phyloP scores from a whole-genome alignment of 1,140 invertebrate species.

The Drosophila baimaii region DNA sequence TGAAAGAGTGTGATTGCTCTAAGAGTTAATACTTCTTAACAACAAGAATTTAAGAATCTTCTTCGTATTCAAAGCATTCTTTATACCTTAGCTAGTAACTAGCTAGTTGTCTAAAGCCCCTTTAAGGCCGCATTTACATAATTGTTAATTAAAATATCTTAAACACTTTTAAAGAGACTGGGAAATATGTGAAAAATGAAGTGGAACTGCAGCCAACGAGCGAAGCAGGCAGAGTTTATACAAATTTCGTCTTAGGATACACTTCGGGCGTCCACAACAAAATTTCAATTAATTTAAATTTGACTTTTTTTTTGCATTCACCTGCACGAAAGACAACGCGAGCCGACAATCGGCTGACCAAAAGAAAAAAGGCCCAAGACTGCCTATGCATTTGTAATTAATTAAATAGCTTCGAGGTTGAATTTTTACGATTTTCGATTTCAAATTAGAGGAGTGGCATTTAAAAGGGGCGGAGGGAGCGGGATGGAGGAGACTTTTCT shows the following conservation, averaged over 20 bases:
- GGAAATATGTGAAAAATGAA: background rate
- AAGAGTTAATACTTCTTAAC: no score
- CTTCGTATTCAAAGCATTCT: no score
- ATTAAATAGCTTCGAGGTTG: constrained; percentile 68
- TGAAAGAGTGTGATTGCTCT: background rate
- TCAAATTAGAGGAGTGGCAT: constrained; percentile 34
- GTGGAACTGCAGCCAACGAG: constrained; percentile 3
- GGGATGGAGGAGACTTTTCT: constrained; percentile 59
- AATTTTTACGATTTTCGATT: constrained; percentile 49
- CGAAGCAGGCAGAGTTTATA: constrained; percentile 20
- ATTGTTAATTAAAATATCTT: no score
- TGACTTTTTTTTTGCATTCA: constrained; percentile 65
- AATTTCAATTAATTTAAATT: constrained; percentile 77
- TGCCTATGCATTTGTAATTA: constrained; percentile 72
- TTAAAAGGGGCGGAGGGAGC: background rate
- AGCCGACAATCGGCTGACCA: background rate
- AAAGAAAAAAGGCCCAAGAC: constrained; percentile 34
- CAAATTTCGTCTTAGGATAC: constrained; percentile 26
- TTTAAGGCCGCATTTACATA: no score
- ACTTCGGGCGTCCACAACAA: constrained; percentile 54
- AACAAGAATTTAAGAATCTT: no score
- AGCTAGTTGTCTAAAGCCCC: no score
- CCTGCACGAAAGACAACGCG: constrained; percentile 45
- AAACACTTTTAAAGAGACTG: no score
- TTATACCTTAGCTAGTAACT: no score